Evolutionary conservation across 2,113 vertebrate genomes (phyloP), one percentile per base, ranked within the genome.

Genomic region (Phocoena sinus): DNA sequence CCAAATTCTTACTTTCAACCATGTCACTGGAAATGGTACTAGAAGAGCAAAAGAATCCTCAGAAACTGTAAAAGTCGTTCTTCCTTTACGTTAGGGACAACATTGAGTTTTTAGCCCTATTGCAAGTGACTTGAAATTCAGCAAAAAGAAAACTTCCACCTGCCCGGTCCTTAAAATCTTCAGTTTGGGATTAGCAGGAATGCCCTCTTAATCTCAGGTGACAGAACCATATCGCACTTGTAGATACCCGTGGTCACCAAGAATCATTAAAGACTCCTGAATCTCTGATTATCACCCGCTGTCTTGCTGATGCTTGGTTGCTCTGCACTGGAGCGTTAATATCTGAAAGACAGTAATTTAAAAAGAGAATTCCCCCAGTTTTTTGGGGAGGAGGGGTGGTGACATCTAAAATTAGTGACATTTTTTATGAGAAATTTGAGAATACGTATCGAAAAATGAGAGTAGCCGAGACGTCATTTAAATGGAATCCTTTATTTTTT

Each of bases 1-100:
- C 28, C 41, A 2, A 1, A 47, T 33, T 17, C 26, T 6, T 5
- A 1, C 62, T 67, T 21, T 7, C 38, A 47, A 0, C 47, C 21
- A 0, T 23, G 70, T 71, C 84, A 6, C 5, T 18, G 28, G 28
- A 44, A 33, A 50, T 44, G 41, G 23, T 1, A 0, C 17, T 17
- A 13, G 62, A 33, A 44, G 41, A 83, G 9, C 62, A n/a, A 1
- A 26, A 26, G 44, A 53, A 41, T 8, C 44, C n/a, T 5, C 18
- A 33, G 76, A 36, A 31, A 31, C 6, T 21, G 9, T 23, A 18
- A 36, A 5, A 26, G n/a, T 36, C 31, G 38, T 28, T n/a, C 47
- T 91, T 87, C 60, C 67, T 85, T 85, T 44, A 44, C 4, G 0
- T 13, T 13, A 25, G 44, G 41, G 56, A 6, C 41, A 63, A 0